phyloP scores from a whole-genome alignment of 2,797 vertebrate species.

The Jordanella pulchra region DNA sequence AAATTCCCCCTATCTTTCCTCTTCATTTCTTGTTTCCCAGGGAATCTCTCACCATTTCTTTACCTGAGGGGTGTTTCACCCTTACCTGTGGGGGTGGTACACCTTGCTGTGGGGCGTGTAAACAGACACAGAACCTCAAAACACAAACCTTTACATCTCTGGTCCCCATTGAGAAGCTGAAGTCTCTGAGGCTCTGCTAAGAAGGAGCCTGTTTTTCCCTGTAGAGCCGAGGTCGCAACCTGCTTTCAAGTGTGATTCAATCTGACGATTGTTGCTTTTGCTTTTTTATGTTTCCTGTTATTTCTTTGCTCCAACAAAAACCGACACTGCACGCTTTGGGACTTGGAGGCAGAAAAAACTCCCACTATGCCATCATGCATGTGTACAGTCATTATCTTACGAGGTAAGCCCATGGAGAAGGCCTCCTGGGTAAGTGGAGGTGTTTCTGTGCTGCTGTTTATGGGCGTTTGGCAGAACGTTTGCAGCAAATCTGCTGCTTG shows the following conservation, averaged over 20 bases:
- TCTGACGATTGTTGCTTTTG: slow-evolving; percentile 61
- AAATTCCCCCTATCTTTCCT: slow-evolving; percentile 21
- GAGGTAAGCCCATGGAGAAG: slow-evolving; percentile 29
- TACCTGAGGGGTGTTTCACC: slow-evolving; percentile 70
- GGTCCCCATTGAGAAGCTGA: slow-evolving; percentile 51
- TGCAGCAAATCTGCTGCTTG: slow-evolving; percentile 45
- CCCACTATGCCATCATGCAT: slow-evolving; percentile 12
- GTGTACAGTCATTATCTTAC: slow-evolving; percentile 36
- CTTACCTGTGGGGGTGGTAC: slow-evolving; percentile 64
- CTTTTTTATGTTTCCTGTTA: slow-evolving; percentile 54
- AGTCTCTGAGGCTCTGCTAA: slow-evolving; percentile 35
- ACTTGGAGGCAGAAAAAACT: slow-evolving; percentile 23
- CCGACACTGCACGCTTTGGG: slow-evolving; percentile 34
- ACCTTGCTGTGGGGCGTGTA: slow-evolving; percentile 61
- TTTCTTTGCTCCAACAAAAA: slow-evolving; percentile 16
- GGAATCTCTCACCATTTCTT: slow-evolving; percentile 44
- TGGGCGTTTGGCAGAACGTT: slow-evolving; percentile 37
- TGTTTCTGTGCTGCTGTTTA: slow-evolving; percentile 31
- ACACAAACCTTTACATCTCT: slow-evolving; percentile 30
- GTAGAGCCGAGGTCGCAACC: slow-evolving; percentile 52
- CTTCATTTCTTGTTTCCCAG: not conserved
- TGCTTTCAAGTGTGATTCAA: slow-evolving; percentile 64
- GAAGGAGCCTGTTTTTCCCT: slow-evolving; percentile 40
- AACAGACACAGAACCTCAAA: slow-evolving; percentile 23
- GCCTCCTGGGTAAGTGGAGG: slow-evolving; percentile 18